These are phyloP conservation scores for Microplitis manilae DNA, from an alignment of 2,888 invertebrate genomes.

Conservation along the genomic window DNA sequence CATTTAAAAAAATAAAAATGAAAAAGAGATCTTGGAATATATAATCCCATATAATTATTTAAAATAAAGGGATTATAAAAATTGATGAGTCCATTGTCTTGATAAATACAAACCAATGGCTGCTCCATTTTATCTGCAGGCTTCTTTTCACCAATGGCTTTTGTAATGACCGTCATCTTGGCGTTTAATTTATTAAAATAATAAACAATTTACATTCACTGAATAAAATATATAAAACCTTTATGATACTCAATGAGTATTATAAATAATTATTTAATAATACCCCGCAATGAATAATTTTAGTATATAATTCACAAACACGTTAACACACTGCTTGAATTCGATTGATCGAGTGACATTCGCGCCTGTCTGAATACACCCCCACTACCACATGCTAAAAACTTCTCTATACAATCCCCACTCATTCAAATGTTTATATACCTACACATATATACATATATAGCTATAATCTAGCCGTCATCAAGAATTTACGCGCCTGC, in stretches of 20 bases:
- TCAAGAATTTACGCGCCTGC: background rate
- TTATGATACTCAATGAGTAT: background rate
- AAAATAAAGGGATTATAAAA: background rate
- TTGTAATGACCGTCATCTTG: conserved; percentile 86
- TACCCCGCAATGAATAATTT: background rate
- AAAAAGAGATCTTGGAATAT: too few species aligned
- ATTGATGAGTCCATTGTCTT: background rate
- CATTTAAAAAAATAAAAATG: too few species aligned
- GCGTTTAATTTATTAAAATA: conserved; percentile 13
- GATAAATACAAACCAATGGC: conserved; percentile 73
- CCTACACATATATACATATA: too few species aligned
- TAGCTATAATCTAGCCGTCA: background rate
- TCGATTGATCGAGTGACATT: conserved; percentile 52
- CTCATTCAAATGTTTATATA: background rate
- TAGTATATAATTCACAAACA: conserved; percentile 37
- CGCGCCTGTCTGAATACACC: conserved; percentile 33
- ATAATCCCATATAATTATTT: background rate
- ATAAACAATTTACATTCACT: conserved; percentile 6
- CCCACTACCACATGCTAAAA: background rate
- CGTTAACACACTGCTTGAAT: conserved; percentile 43
- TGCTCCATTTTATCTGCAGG: conserved; percentile 76
- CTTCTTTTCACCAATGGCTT: conserved; percentile 82
- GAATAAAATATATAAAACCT: background rate
- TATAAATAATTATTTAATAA: conserved; percentile 21
- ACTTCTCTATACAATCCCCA: background rate